A percentile compares a stretch with the other conserved stretches of the same genome.
These are phyloP conservation scores for Phalloptychus januarius DNA, from an alignment of 2,797 vertebrate species.

Conservation along the genomic window DNA sequence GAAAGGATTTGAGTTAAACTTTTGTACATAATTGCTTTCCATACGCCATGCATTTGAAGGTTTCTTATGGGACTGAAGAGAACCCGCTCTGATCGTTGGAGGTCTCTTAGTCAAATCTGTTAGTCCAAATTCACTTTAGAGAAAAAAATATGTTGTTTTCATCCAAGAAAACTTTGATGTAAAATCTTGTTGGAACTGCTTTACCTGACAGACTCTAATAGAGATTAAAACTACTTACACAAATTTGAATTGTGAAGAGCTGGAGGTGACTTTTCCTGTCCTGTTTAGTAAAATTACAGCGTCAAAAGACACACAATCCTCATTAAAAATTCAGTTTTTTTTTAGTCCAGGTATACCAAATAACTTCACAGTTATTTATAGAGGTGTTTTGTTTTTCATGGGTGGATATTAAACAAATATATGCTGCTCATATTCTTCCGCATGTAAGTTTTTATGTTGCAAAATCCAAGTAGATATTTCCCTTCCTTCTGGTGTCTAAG, in stretches of 20 bases:
- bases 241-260: neutral
- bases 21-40: neutral
- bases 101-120: neutral
- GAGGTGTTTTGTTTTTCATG: constrained; percentile 35
- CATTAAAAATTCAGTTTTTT: neutral
- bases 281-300: neutral
- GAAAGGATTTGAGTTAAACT: neutral
- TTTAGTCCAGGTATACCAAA: neutral
- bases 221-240: neutral
- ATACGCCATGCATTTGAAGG: neutral
- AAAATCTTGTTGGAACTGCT: neutral
- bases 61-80: neutral
- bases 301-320: neutral
- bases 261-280: neutral
- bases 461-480: constrained; percentile 17
- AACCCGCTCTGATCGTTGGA: neutral
- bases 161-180: neutral
- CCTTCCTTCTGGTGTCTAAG: constrained; percentile 7
- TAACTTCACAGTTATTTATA: neutral
- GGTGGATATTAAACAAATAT: constrained; percentile 22
- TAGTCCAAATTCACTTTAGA: neutral
- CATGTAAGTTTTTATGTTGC: constrained; percentile 10
- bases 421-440: constrained; percentile 12
- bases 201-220: neutral
- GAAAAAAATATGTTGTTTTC: neutral